Conservation (phyloP, 1,140 invertebrate genomes). For the Thaumatotibia leucotreta region DNA sequence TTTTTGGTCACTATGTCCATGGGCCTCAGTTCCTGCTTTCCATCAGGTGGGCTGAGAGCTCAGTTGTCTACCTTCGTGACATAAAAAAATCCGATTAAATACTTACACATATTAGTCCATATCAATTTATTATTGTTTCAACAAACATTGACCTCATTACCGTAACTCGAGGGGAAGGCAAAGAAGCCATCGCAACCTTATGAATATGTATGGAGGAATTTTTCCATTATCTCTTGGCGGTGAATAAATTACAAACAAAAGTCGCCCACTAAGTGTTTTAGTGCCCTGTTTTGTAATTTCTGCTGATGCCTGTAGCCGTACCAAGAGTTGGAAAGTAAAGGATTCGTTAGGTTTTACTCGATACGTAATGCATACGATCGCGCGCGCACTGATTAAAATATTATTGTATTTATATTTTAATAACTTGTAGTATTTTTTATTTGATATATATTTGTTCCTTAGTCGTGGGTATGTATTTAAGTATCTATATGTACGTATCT, state of each 20-base stretch:
- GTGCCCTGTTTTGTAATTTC: background rate
- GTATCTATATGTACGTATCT: no score
- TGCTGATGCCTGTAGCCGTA: no score
- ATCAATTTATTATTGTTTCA: background rate
- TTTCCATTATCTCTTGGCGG: slow-evolving; percentile 4
- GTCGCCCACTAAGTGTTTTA: slow-evolving; percentile 3
- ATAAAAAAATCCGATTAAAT: background rate
- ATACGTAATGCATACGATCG: no score
- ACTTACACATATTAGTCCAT: background rate
- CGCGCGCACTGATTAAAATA: no score
- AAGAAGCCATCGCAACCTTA: background rate
- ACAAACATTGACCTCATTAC: background rate
- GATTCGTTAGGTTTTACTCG: no score
- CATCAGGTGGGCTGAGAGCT: background rate
- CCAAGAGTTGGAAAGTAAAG: no score
- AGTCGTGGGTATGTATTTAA: no score
- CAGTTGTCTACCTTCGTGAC: no score
- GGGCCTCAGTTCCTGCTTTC: background rate
- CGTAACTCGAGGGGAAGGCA: background rate
- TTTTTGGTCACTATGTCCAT: no score
- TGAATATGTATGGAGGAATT: slow-evolving; percentile 2
- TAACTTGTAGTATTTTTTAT: no score
- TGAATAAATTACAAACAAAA: slow-evolving; percentile 12
- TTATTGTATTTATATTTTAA: no score
- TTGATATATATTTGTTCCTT: no score